Percentiles rank a stretch among this genome's conserved stretches.
These are phyloP conservation scores for Pachypeltis micranthus DNA, from an alignment of 1,140 invertebrate species.

Conservation along the genomic window DNA sequence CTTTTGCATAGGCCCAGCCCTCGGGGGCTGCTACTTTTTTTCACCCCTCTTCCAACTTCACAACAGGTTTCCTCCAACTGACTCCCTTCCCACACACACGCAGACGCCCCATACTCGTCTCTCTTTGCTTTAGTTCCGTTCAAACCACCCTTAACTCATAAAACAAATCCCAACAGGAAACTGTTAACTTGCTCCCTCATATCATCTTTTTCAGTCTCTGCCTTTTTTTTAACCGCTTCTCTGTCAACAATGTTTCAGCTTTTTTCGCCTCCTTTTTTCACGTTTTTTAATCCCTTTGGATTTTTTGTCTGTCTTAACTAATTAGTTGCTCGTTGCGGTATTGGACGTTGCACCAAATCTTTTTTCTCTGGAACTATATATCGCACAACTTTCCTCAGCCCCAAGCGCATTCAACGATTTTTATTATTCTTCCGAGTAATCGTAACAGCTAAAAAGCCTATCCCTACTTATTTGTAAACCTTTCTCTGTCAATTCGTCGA, in stretches of 20 bases:
- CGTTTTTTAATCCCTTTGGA: too few species aligned
- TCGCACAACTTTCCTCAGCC: too few species aligned
- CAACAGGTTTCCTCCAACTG: conserved; percentile 12
- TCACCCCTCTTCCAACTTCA: not conserved
- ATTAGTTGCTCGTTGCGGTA: too few species aligned
- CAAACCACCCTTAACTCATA: not conserved
- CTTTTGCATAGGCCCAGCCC: not conserved
- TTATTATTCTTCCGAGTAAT: too few species aligned
- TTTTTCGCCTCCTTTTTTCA: conserved; percentile 6
- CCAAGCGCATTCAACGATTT: too few species aligned
- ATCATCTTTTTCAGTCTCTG: not conserved
- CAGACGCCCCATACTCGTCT: too few species aligned
- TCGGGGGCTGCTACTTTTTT: not conserved
- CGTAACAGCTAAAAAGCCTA: too few species aligned
- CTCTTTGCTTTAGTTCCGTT: not conserved
- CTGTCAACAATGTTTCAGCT: conserved; percentile 4
- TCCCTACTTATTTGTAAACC: too few species aligned
- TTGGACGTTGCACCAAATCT: too few species aligned
- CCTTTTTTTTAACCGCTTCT: not conserved
- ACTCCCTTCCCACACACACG: conserved; percentile 9
- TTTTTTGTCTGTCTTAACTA: too few species aligned
- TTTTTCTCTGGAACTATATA: too few species aligned
- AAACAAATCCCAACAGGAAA: conserved; percentile 6
- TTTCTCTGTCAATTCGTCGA: too few species aligned
- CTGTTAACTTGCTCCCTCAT: conserved; percentile 9